Base-by-base conservation (phyloP, 2,888 invertebrate genomes). In the Pseudoips prasinana region DNA sequence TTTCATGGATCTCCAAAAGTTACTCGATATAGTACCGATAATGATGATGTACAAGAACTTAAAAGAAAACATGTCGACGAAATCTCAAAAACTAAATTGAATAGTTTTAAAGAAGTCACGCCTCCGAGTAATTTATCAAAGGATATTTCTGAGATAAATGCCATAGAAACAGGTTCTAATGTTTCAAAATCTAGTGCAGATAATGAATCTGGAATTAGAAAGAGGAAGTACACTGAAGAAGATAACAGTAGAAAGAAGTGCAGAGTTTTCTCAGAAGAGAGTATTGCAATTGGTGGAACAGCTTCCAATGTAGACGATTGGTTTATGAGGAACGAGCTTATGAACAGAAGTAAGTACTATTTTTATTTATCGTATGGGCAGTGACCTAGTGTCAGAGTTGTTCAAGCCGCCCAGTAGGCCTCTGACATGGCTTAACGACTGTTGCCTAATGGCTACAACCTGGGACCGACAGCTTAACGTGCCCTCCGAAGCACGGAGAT, bases 281-380 rank as follows among this genome's bases (percentile, higher is more conserved):
- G 11, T 10, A n/a, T 39, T n/a, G 53, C 39, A 1, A 67, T 67
- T 25, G 59, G 38, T 1, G 44, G 52, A 0, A 74, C 69, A 5
- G 25, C 47, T 0, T 65, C 68, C 0, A 74, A 64, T 25, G 66
- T 82, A 1, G 52, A 66, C 4, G 69, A 77, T 3, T 83, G 83
- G 83, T 58, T 81, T 3, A 61, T 35, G 22, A 67, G 47, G 25
- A 69, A 60, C 8, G 59, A 48, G 1, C 54, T 62, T 0, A 17
- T 42, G n/a, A n/a, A 7, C 20, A 20, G 14, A 14, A 3, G 14
- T 14, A 14, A 14, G 14, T 14, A 14, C 2, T 14, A 3, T 14
- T 14, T 14, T 14, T 3, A 14, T 14, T 3, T 14, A 14, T 5
- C 2, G 14, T 5, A 14, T 2, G 14, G 5, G 5, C 5, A 14